Evolutionary conservation across 2,797 vertebrate genomes (phyloP).

Genomic region (Tadarida brasiliensis): DNA sequence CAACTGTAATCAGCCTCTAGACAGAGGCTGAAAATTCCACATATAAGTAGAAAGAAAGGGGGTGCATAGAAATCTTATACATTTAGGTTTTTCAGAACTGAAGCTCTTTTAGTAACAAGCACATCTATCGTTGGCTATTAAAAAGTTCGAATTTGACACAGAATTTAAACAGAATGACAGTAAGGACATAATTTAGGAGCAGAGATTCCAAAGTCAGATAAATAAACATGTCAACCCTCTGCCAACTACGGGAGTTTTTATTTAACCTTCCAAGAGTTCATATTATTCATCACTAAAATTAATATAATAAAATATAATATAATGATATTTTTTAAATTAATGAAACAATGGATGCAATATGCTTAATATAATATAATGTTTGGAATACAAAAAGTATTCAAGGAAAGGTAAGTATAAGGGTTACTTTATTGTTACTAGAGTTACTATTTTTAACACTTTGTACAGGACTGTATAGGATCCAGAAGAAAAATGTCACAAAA

Average conservation of each 20-base stretch:
- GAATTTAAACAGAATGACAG: not conserved
- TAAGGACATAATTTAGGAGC: not conserved
- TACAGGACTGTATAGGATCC: not conserved
- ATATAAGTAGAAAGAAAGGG: not conserved
- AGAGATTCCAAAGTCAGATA: not conserved
- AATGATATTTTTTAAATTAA: slow-evolving; percentile 19
- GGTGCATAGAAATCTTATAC: not conserved
- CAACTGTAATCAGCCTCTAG: not conserved
- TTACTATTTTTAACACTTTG: not conserved
- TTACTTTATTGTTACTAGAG: not conserved
- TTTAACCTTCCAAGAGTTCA: not conserved
- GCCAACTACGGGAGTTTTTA: not conserved
- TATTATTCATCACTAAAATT: not conserved
- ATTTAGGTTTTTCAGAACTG: not conserved
- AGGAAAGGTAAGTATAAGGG: not conserved
- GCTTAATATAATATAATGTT: not conserved
- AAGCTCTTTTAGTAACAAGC: not conserved
- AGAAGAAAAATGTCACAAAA: slow-evolving; percentile 23
- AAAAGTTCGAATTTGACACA: not conserved
- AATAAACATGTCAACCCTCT: not conserved
- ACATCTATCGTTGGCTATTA: not conserved
- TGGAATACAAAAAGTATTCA: not conserved
- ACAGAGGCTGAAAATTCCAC: not conserved
- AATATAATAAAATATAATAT: slow-evolving; percentile 16
- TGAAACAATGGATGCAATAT: not conserved